These are phyloP conservation scores for Leptoteleia sp. DNA, from an alignment of 1,140 invertebrate species.

Conservation along the genomic window DNA sequence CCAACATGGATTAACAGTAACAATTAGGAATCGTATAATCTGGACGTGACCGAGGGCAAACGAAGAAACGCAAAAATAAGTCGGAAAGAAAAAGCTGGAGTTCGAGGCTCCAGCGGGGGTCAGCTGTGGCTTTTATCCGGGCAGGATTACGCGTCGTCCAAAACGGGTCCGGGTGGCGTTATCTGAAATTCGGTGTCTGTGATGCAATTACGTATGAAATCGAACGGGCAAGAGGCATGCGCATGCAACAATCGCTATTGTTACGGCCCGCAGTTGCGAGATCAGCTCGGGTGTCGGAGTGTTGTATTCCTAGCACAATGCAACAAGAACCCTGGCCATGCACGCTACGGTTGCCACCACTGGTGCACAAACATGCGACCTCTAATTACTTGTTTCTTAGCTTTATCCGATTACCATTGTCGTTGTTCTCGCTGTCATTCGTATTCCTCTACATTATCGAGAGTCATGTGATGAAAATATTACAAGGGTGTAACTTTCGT, in stretches of 20 bases:
- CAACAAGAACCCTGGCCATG: conserved; percentile 47
- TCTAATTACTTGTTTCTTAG: conserved; percentile 70
- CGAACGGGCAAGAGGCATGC: conserved; percentile 32
- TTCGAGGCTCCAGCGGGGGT: too few species aligned
- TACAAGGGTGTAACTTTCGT: conserved; percentile 52
- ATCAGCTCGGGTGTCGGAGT: conserved; percentile 9
- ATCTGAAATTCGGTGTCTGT: conserved; percentile 47
- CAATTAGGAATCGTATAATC: too few species aligned
- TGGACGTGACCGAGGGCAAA: too few species aligned
- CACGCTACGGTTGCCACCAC: conserved; percentile 40
- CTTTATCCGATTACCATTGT: conserved; percentile 73
- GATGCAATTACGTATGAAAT: conserved; percentile 30
- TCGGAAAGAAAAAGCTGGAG: too few species aligned
- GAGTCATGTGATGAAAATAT: conserved; percentile 72
- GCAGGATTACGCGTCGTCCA: conserved; percentile 6
- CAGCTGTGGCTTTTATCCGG: too few species aligned
- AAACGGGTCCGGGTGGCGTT: conserved; percentile 7
- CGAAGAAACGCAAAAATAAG: too few species aligned
- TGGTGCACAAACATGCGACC: conserved; percentile 68
- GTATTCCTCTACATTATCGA: conserved; percentile 72
- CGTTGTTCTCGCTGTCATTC: conserved; percentile 74
- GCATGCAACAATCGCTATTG: conserved; percentile 29
- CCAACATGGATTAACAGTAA: too few species aligned
- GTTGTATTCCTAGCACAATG: conserved; percentile 19
- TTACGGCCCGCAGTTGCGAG: neutral